A percentile compares a stretch with the other conserved stretches of the same genome.
These are phyloP conservation scores for Meloidogyne floridensis DNA, from an alignment of 1,140 invertebrate genomes.

Conservation along the genomic window DNA sequence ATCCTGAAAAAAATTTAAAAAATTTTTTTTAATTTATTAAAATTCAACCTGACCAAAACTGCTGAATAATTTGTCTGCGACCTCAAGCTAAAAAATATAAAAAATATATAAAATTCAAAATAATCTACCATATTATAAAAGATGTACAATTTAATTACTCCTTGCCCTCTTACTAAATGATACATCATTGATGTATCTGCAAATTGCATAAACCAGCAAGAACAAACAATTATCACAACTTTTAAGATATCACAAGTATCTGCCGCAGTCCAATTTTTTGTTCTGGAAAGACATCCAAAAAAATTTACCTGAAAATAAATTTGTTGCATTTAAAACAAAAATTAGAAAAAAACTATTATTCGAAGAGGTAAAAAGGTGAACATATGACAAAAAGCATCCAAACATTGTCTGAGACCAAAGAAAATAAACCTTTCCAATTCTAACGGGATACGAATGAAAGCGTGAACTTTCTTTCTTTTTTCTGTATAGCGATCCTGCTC, in stretches of 20 bases:
- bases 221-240: conserved; percentile 79
- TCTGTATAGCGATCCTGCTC: conserved; percentile 83
- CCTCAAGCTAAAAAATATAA: conserved; percentile 74
- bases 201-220: conserved; percentile 79
- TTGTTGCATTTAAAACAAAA: not conserved
- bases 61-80: conserved; percentile 88
- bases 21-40: not conserved
- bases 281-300: conserved; percentile 55
- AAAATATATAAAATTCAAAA: not conserved
- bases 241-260: conserved; percentile 96
- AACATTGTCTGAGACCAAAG: conserved; percentile 93
- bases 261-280: conserved; percentile 71
- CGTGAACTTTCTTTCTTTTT: conserved; percentile 90
- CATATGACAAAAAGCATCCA: conserved; percentile 96
- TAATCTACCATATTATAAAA: conserved; percentile 87
- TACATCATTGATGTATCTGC: conserved; percentile 98
- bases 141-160: conserved; percentile 97
- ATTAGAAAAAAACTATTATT: conserved; percentile 82
- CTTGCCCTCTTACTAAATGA: conserved; percentile 96
- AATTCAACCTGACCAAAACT: conserved; percentile 79
- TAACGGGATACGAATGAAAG: conserved; percentile 90
- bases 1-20: conserved; percentile 72
- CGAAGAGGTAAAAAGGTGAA: conserved; percentile 94
- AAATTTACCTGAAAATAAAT: conserved; percentile 50
- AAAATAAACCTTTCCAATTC: conserved; percentile 83